Evolutionary conservation across 2,888 invertebrate species (phyloP).

Genomic region (Melinaea marsaeus): DNA sequence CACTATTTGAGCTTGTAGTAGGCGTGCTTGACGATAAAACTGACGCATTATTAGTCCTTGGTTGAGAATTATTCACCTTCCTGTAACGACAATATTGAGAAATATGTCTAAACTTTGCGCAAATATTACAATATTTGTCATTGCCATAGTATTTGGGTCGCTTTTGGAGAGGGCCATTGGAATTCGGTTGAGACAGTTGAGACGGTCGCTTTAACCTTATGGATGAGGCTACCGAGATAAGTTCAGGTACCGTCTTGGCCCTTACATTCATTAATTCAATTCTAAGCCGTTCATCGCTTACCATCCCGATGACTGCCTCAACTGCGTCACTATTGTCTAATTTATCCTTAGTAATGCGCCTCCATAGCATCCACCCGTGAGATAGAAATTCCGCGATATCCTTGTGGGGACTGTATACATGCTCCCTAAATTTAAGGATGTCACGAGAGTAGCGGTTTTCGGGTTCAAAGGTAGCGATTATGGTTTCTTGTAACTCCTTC

Average conservation of each 20-base stretch:
- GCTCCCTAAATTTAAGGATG: constrained; percentile 22
- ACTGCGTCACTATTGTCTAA: constrained; percentile 5
- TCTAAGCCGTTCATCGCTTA: constrained; percentile 35
- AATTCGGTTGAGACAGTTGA: background rate
- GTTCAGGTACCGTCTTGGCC: too few relatives aligned
- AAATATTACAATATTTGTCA: constrained; percentile 3
- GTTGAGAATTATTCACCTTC: background rate
- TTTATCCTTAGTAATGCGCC: constrained; percentile 8
- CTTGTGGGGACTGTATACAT: constrained; percentile 19
- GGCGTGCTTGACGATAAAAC: background rate
- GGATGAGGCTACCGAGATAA: constrained; percentile 7
- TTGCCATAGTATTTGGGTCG: background rate
- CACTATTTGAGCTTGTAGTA: background rate
- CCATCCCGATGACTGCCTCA: constrained; percentile 31
- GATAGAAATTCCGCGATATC: constrained; percentile 27
- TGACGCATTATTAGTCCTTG: background rate
- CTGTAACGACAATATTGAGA: background rate
- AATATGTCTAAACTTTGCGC: constrained; percentile 4
- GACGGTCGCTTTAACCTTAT: constrained; percentile 5
- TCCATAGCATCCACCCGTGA: constrained; percentile 21
- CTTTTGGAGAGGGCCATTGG: background rate
- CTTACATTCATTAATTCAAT: constrained; percentile 24
- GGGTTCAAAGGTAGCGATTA: constrained; percentile 28
- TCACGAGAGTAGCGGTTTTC: constrained; percentile 23
- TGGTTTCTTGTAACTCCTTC: constrained; percentile 22